Conservation (phyloP, 2,888 invertebrate genomes). For the Siphonodentalium dalli region DNA sequence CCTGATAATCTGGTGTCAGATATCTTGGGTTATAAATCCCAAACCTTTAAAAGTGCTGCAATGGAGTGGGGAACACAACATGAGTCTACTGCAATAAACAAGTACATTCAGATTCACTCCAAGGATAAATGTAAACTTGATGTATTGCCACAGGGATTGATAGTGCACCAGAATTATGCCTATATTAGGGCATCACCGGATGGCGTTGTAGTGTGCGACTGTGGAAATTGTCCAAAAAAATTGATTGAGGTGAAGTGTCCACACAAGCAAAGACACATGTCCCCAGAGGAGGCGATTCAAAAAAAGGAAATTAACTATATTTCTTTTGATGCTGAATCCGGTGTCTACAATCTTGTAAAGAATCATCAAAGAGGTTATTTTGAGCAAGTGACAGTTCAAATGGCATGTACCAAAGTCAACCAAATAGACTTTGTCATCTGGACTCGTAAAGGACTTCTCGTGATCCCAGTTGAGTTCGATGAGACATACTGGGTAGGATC, state of each 20-base stretch:
- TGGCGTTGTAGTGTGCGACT: slow-evolving; percentile 9
- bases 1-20: no score
- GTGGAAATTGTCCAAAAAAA: slow-evolving; percentile 9
- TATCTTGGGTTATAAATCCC: no score
- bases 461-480: neutral
- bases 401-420: neutral
- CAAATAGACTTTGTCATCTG: slow-evolving; percentile 9
- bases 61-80: slow-evolving; percentile 8
- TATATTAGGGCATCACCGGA: slow-evolving; percentile 19
- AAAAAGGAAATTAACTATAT: slow-evolving; percentile 6
- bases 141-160: slow-evolving; percentile 1
- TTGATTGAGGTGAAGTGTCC: slow-evolving; percentile 19
- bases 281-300: neutral
- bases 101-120: no score
- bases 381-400: slow-evolving; percentile 5
- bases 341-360: no score
- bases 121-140: no score
- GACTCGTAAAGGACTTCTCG: neutral
- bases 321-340: neutral
- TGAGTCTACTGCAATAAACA: slow-evolving; percentile 3
- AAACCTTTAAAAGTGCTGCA: no score
- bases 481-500: neutral
- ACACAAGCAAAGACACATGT: neutral
- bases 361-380: slow-evolving; percentile 8
- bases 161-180: neutral